These are phyloP conservation scores for Psittacara wagleri DNA, from an alignment of 2,113 vertebrate genomes.

Conservation along the genomic window DNA sequence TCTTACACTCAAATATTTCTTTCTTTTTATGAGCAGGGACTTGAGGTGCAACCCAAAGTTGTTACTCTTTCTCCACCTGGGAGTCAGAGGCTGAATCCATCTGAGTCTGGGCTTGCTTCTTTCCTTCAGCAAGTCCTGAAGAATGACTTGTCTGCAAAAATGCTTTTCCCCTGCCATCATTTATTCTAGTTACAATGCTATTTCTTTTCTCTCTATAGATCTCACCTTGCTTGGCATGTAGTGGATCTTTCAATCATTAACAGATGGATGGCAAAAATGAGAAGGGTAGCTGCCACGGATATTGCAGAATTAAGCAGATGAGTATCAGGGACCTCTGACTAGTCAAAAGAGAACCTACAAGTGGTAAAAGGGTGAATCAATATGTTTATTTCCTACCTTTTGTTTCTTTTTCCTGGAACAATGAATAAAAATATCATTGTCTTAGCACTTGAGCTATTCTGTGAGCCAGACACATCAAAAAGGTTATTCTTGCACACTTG, in stretches of 20 bases:
- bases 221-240: neutral
- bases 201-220: neutral
- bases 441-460: neutral
- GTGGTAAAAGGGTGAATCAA: neutral
- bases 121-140: neutral
- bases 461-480: neutral
- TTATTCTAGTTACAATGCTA: neutral
- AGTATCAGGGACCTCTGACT: neutral
- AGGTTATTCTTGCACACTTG: fast-evolving
- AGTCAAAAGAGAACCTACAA: neutral
- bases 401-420: neutral
- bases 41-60: neutral
- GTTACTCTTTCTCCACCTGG: neutral
- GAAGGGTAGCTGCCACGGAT: neutral
- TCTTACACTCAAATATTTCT: neutral
- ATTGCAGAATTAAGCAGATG: neutral
- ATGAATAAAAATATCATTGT: neutral
- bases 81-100: neutral
- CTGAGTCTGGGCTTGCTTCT: neutral
- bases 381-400: neutral
- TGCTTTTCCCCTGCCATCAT: neutral
- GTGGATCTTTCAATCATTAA: neutral
- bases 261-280: neutral
- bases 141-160: neutral
- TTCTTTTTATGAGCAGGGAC: neutral